Conservation (phyloP, 2,888 invertebrate species). For the Philonicus albiceps region DNA sequence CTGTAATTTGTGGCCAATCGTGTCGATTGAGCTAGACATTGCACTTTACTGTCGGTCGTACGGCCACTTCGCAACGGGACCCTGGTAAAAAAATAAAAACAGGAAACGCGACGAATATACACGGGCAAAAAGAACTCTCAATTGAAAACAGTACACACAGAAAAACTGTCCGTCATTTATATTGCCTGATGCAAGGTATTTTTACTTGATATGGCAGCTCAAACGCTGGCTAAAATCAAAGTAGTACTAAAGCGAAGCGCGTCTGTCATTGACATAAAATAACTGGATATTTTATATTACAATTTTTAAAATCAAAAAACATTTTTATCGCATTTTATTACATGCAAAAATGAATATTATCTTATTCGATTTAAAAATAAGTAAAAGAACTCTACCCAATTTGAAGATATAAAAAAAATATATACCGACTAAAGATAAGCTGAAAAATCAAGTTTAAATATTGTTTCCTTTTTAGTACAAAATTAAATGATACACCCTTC, state of each 20-base stretch:
- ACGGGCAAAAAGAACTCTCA: constrained; percentile 29
- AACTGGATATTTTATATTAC: neutral
- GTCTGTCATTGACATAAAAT: neutral
- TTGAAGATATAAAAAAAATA: no score
- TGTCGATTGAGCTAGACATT: constrained; percentile 79
- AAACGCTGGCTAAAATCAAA: neutral
- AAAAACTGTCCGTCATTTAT: constrained; percentile 47
- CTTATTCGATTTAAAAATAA: no score
- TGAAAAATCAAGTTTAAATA: no score
- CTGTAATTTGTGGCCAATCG: constrained; percentile 73
- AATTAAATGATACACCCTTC: no score
- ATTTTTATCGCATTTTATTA: no score
- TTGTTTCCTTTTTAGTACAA: no score
- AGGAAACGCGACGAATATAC: constrained; percentile 41
- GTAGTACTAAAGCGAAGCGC: neutral
- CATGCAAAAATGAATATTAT: no score
- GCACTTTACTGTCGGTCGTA: constrained; percentile 45
- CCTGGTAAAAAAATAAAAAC: constrained; percentile 38
- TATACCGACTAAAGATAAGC: no score
- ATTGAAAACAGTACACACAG: constrained; percentile 41
- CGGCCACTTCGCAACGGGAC: constrained; percentile 29
- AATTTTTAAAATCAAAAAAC: no score
- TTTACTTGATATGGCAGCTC: neutral
- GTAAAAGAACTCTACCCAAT: no score
- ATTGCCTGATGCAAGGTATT: constrained; percentile 29